These are phyloP conservation scores for Bryconaethiops microstoma DNA, from an alignment of 2,797 vertebrate species.

Conservation along the genomic window DNA sequence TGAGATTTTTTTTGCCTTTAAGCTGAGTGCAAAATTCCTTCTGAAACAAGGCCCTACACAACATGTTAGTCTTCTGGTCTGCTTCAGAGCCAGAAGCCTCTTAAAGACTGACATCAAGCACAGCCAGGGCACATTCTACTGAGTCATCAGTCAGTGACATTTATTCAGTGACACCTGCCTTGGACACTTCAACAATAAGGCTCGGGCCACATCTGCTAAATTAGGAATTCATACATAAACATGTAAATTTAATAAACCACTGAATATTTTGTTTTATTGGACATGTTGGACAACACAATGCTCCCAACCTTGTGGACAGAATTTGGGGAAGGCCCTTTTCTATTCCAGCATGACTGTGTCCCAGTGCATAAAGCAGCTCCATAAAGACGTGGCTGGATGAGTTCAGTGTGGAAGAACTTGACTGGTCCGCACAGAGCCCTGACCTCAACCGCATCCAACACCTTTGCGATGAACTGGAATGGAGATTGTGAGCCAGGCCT, in stretches of 20 bases:
- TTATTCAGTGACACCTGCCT: background rate
- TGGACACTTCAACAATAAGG: background rate
- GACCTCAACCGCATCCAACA: no score
- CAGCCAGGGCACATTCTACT: background rate
- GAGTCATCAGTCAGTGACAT: slow-evolving; percentile 1
- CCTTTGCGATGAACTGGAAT: no score
- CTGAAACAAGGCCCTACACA: background rate
- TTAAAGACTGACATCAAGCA: background rate
- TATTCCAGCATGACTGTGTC: no score
- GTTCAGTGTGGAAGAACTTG: no score
- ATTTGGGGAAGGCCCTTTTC: no score
- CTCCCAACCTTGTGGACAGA: no score
- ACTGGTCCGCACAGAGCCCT: no score
- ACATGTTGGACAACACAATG: no score
- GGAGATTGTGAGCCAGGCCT: no score
- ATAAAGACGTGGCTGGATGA: no score
- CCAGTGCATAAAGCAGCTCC: no score
- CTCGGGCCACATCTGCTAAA: background rate
- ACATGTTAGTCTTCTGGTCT: background rate
- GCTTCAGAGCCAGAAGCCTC: background rate
- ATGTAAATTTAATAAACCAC: background rate
- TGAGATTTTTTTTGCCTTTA: no score
- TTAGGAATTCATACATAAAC: background rate
- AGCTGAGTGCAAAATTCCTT: background rate
- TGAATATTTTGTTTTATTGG: background rate